Conservation (phyloP, 2,888 invertebrate genomes). For the Hirtodrosophila alboralis region DNA sequence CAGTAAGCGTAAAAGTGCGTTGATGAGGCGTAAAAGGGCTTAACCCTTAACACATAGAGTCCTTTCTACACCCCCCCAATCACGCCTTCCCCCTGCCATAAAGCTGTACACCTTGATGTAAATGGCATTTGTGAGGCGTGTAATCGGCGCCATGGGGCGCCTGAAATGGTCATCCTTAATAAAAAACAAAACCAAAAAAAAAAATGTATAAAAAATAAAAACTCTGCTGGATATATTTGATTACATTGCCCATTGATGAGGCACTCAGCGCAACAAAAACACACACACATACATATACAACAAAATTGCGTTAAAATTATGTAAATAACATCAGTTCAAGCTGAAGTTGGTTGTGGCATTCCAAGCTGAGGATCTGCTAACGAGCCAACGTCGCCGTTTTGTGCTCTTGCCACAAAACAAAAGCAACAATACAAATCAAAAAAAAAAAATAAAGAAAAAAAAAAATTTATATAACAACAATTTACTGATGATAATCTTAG, state of each 20-base stretch:
- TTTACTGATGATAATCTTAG: constrained; percentile 72
- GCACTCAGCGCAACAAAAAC: neutral
- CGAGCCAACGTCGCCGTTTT: constrained; percentile 34
- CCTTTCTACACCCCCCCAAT: neutral
- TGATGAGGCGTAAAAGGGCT: constrained; percentile 69
- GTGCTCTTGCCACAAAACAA: constrained; percentile 32
- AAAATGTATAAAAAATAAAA: too few species aligned
- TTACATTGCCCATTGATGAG: constrained; percentile 45
- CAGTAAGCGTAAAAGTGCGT: constrained; percentile 65
- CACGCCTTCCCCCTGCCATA: neutral
- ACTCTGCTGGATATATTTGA: constrained; percentile 36
- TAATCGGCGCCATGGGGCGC: constrained; percentile 36
- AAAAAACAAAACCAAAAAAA: neutral
- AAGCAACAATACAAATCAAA: constrained; percentile 57
- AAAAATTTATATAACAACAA: constrained; percentile 59
- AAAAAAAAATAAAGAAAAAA: constrained; percentile 12
- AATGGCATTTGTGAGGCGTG: constrained; percentile 33
- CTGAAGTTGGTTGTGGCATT: constrained; percentile 14
- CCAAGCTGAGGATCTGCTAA: constrained; percentile 50
- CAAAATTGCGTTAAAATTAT: constrained; percentile 49
- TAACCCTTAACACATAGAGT: constrained; percentile 46
- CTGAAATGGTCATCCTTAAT: constrained; percentile 45
- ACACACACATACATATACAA: constrained; percentile 4
- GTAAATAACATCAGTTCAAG: constrained; percentile 46
- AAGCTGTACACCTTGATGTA: constrained; percentile 22